phyloP scores from a whole-genome alignment of 2,888 invertebrate species.

The Onthophagus sagittarius region DNA sequence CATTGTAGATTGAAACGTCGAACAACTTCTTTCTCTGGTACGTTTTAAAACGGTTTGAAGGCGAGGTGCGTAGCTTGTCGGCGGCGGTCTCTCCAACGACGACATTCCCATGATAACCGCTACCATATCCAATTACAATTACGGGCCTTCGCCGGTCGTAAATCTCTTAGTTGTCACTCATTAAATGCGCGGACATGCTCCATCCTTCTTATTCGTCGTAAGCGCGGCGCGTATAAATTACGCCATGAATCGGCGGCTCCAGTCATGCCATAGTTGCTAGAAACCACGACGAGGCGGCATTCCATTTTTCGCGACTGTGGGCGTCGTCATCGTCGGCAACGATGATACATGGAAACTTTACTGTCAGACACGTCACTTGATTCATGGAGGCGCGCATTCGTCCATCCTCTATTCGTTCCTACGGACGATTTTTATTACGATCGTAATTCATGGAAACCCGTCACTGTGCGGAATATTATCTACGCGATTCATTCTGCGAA shows the following conservation, averaged over 20 bases:
- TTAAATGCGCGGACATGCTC: conserved; percentile 30
- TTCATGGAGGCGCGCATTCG: conserved; percentile 1
- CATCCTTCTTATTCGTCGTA: conserved; percentile 23
- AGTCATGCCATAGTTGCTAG: conserved; percentile 3
- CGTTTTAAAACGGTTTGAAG: not conserved
- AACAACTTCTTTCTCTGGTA: not conserved
- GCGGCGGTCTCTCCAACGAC: not conserved
- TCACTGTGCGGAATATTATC: not conserved
- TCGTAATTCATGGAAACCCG: not conserved
- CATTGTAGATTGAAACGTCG: not conserved
- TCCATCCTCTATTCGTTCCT: not conserved
- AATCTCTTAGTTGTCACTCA: conserved; percentile 35
- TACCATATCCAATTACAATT: conserved; percentile 38
- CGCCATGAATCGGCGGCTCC: conserved; percentile 10
- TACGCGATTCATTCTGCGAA: not conserved
- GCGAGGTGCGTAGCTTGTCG: not conserved
- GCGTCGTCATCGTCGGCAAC: not conserved
- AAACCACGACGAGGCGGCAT: not conserved
- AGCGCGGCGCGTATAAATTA: conserved; percentile 22
- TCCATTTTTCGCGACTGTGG: not conserved
- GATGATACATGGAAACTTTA: conserved; percentile 6
- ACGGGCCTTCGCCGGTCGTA: conserved; percentile 32
- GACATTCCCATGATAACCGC: conserved; percentile 28
- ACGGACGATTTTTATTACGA: not conserved
- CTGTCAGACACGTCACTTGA: not conserved